A percentile compares a stretch with the other conserved stretches of the same genome.
Conservation (phyloP, 2,797 vertebrate genomes). For the Cyprinella venusta region DNA sequence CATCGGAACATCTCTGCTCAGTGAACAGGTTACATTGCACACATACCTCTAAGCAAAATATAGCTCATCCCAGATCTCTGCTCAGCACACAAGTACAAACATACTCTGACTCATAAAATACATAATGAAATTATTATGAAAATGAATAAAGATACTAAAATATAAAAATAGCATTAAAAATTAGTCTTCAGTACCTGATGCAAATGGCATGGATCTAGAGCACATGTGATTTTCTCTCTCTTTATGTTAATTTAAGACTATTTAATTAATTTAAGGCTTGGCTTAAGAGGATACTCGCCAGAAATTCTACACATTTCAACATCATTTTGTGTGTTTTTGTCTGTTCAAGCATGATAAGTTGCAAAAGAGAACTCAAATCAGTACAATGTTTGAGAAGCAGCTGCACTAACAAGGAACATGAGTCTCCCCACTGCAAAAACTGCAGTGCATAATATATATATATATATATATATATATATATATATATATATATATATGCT, state of each 20-base stretch:
- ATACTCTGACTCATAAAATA: too few species aligned
- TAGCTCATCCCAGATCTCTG: too few species aligned
- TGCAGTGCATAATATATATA: too few species aligned
- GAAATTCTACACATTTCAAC: neutral
- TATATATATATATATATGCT: neutral
- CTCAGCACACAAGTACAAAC: too few species aligned
- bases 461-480: too few species aligned
- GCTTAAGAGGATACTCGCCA: neutral
- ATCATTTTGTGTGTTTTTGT: neutral
- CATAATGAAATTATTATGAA: too few species aligned
- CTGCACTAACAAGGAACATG: neutral
- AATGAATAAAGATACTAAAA: too few species aligned
- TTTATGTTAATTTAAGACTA: neutral
- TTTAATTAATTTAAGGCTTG: neutral
- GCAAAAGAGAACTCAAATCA: neutral
- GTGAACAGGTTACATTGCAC: too few species aligned
- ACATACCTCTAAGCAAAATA: too few species aligned
- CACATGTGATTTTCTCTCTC: neutral
- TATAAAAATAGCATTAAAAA: too few species aligned
- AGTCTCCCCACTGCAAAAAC: too few species aligned
- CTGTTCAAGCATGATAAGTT: neutral
- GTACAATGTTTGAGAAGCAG: neutral
- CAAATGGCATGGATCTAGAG: neutral
- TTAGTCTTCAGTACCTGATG: neutral
- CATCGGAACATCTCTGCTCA: too few species aligned